These are phyloP conservation scores for Cerastis leucographa DNA, from an alignment of 2,888 invertebrate genomes.

Conservation along the genomic window DNA sequence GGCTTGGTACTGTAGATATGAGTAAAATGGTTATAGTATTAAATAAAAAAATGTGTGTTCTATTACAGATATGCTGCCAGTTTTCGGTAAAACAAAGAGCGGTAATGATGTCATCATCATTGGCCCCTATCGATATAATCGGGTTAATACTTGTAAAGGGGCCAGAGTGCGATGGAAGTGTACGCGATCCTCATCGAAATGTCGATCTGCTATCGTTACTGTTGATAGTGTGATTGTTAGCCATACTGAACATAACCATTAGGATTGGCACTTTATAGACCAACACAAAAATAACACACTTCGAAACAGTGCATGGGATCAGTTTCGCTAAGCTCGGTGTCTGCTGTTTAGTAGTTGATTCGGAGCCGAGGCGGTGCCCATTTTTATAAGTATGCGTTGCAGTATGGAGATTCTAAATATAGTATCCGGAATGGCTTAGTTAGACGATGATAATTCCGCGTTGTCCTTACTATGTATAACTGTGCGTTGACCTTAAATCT, in stretches of 20 bases:
- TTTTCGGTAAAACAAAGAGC: constrained; percentile 10
- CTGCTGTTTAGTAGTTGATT: no score
- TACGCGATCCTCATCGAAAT: constrained; percentile 23
- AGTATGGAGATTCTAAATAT: no score
- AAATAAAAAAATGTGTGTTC: neutral
- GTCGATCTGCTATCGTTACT: constrained; percentile 48
- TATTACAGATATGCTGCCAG: neutral
- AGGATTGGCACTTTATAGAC: constrained; percentile 3
- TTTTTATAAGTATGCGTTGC: no score
- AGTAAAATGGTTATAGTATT: neutral
- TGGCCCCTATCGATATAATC: constrained; percentile 39
- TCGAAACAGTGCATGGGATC: no score
- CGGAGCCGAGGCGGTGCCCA: no score
- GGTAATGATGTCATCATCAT: constrained; percentile 29
- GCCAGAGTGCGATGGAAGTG: constrained; percentile 64
- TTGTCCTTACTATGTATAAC: no score
- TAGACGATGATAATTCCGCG: no score
- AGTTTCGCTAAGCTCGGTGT: no score
- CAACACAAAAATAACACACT: no score
- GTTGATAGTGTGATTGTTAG: constrained; percentile 41
- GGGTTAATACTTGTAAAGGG: constrained; percentile 43
- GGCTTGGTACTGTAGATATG: neutral
- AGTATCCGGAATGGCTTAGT: no score
- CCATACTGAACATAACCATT: constrained; percentile 55
- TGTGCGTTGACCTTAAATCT: no score